Conservation (phyloP, 2,888 invertebrate genomes). For the Thymelicus acteon region DNA sequence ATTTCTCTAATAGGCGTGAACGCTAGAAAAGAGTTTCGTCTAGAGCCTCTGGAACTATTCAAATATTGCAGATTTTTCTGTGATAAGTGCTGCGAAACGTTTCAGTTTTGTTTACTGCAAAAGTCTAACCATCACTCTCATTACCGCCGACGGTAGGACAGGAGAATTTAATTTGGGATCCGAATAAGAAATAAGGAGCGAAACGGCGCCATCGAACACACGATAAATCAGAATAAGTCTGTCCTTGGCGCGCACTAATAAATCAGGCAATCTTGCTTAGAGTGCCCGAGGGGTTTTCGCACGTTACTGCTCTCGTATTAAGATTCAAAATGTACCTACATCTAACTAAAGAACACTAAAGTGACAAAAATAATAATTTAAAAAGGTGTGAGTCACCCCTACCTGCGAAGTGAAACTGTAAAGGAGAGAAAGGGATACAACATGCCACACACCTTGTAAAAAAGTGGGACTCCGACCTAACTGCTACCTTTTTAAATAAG, state of each 20-base stretch:
- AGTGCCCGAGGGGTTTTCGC: conserved; percentile 2
- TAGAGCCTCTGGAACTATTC: too few relatives aligned
- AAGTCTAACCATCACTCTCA: neutral
- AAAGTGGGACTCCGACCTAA: conserved; percentile 15
- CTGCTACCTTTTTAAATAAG: conserved; percentile 26
- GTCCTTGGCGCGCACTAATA: conserved; percentile 42
- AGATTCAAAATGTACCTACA: conserved; percentile 33
- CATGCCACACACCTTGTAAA: conserved; percentile 50
- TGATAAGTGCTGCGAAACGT: too few relatives aligned
- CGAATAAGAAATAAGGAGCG: conserved; percentile 53
- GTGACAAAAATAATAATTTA: conserved; percentile 32
- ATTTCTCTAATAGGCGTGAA: too few relatives aligned
- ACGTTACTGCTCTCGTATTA: conserved; percentile 19
- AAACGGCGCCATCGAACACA: conserved; percentile 59
- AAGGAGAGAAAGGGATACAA: conserved; percentile 49
- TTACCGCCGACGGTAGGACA: neutral
- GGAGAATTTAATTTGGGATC: conserved; percentile 54
- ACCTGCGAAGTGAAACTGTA: conserved; percentile 52
- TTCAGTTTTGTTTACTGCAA: neutral
- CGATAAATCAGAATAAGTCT: conserved; percentile 59
- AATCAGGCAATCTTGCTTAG: conserved; percentile 41
- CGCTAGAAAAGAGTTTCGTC: too few relatives aligned
- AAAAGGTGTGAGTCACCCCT: conserved; percentile 52
- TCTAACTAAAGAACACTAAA: conserved; percentile 14
- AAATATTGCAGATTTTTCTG: too few relatives aligned